phyloP scores from a whole-genome alignment of 1,140 invertebrate genomes.

The Apis dorsata region DNA sequence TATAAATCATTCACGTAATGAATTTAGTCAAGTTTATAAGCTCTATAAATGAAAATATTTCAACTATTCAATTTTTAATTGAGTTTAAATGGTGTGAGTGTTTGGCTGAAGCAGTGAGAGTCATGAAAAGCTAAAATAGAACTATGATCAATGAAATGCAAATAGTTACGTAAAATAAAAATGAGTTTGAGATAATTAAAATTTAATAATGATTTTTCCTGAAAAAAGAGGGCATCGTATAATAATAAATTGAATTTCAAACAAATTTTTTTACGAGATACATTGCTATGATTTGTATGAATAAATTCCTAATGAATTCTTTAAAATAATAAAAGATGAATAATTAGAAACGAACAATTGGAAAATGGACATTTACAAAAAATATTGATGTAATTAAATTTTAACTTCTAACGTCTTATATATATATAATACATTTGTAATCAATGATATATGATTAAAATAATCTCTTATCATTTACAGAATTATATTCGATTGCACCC shows the following conservation, averaged over 20 bases:
- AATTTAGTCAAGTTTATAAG: conserved; percentile 54
- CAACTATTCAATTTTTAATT: conserved; percentile 34
- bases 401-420: conserved; percentile 38
- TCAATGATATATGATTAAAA: background rate
- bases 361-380: conserved; percentile 12
- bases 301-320: background rate
- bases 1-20: background rate
- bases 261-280: background rate
- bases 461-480: conserved; percentile 18
- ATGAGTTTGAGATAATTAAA: background rate
- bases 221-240: background rate
- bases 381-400: background rate
- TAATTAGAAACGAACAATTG: background rate
- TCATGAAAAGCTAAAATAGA: conserved; percentile 42
- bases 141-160: conserved; percentile 43
- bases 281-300: background rate
- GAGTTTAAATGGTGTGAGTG: conserved; percentile 34
- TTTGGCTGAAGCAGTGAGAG: conserved; percentile 48
- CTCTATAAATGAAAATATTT: conserved; percentile 49
- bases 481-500: conserved; percentile 11
- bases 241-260: background rate
- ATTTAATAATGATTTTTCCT: background rate
- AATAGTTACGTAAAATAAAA: conserved; percentile 30
- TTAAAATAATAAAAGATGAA: conserved; percentile 3
- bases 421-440: conserved; percentile 5